phyloP scores from a whole-genome alignment of 1,140 invertebrate genomes.

The Spodoptera frugiperda region DNA sequence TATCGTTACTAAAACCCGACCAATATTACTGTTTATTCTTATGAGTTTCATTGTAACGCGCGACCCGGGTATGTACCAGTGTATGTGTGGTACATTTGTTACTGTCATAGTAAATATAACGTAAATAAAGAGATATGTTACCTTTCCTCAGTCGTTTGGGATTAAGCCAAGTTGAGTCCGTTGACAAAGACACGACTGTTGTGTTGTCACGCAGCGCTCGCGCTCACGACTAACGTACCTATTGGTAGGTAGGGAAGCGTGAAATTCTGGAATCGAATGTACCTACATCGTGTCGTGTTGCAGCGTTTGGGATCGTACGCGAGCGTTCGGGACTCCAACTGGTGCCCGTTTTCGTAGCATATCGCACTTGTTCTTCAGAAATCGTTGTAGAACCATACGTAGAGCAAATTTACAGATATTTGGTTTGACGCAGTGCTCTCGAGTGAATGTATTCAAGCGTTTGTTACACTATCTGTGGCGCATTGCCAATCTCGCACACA shows the following conservation, averaged over 20 bases:
- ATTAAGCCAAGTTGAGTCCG: conserved; percentile 73
- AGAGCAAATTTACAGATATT: neutral
- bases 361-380: conserved; percentile 17
- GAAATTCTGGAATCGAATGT: conserved; percentile 56
- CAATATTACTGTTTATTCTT: conserved; percentile 51
- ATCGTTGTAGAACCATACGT: neutral
- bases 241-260: conserved; percentile 65
- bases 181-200: conserved; percentile 68
- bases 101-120: conserved; percentile 68
- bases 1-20: conserved; percentile 40
- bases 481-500: conserved; percentile 10
- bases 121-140: conserved; percentile 73
- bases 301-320: conserved; percentile 3
- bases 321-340: neutral
- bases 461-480: conserved; percentile 14
- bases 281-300: conserved; percentile 14
- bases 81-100: conserved; percentile 62
- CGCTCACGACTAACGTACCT: conserved; percentile 60
- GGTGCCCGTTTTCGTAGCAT: neutral
- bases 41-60: conserved; percentile 48
- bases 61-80: conserved; percentile 41
- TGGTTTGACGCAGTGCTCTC: neutral
- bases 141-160: conserved; percentile 72
- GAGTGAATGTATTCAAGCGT: conserved; percentile 25
- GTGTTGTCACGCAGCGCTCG: conserved; percentile 63